Conservation (phyloP, 2,797 vertebrate species). For the Bryconaethiops microstoma region DNA sequence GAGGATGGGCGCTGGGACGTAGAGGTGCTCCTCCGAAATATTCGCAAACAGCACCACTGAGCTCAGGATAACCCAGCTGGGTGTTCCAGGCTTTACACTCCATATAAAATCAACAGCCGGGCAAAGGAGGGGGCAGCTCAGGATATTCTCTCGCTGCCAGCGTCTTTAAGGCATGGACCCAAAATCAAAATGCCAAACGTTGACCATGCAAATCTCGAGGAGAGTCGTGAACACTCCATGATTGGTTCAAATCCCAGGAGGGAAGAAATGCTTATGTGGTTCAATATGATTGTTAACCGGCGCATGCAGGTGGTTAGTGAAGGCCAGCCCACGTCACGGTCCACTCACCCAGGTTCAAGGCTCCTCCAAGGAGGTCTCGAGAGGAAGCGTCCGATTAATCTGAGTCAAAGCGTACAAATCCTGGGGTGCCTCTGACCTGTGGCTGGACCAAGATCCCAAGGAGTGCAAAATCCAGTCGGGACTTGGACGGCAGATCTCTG, state of each 20-base stretch:
- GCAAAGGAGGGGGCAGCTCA: slow-evolving; percentile 63
- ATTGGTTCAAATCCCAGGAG: slow-evolving; percentile 8
- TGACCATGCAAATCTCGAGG: slow-evolving; percentile 10
- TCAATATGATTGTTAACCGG: slow-evolving; percentile 31
- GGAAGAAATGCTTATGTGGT: slow-evolving; percentile 15
- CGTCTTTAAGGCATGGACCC: slow-evolving; percentile 54
- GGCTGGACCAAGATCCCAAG: slow-evolving; percentile 72
- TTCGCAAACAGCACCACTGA: slow-evolving; percentile 50
- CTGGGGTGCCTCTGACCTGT: slow-evolving; percentile 76
- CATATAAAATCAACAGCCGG: slow-evolving; percentile 70
- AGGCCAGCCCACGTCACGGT: slow-evolving; percentile 46
- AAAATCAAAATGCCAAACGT: slow-evolving; percentile 34
- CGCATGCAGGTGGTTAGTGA: slow-evolving; percentile 38
- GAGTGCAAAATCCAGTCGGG: slow-evolving; percentile 74
- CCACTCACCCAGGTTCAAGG: slow-evolving; percentile 76
- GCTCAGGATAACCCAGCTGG: slow-evolving; percentile 60
- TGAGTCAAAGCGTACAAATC: slow-evolving; percentile 73
- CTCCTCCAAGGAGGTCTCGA: slow-evolving; percentile 70
- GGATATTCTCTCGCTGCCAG: slow-evolving; percentile 69
- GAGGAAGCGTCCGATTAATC: slow-evolving; percentile 66
- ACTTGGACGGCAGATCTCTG: slow-evolving; percentile 72
- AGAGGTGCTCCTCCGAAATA: slow-evolving; percentile 55
- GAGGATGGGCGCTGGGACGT: slow-evolving; percentile 15
- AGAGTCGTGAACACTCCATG: background rate
- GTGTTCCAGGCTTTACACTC: slow-evolving; percentile 66